Conservation (phyloP, 2,888 invertebrate species). For the Antheraea yamamai region DNA sequence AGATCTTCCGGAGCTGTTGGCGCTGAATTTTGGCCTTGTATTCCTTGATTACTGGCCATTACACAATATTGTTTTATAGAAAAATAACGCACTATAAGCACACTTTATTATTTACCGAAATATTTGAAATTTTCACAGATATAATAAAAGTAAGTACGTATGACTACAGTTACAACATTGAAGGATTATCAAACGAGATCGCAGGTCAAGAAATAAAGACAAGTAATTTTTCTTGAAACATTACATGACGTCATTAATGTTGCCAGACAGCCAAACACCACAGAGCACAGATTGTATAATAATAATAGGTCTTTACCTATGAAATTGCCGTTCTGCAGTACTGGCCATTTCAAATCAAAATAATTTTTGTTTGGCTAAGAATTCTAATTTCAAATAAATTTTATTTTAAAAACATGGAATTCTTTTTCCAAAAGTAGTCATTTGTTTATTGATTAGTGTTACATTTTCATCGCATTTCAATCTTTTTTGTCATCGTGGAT, state of each 20-base stretch:
- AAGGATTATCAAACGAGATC: neutral
- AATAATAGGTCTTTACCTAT: no score
- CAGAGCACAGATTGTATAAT: no score
- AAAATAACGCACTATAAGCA: neutral
- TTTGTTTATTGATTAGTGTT: no score
- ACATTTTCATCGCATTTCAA: no score
- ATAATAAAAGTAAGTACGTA: neutral
- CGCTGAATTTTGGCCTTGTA: slow-evolving; percentile 41
- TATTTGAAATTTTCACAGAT: neutral
- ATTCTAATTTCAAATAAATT: no score
- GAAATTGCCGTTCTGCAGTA: no score
- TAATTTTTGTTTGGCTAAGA: no score
- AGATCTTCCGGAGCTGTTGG: slow-evolving; percentile 67
- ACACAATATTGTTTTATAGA: slow-evolving; percentile 2
- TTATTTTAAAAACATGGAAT: no score
- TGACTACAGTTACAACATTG: neutral
- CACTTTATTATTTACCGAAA: neutral
- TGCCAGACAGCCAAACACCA: neutral
- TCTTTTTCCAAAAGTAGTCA: no score
- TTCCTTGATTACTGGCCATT: slow-evolving; percentile 56
- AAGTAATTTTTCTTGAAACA: neutral
- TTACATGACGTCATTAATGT: neutral
- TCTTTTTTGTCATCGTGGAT: no score
- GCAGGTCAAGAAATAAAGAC: neutral
- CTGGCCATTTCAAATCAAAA: no score